A percentile compares a stretch with the other conserved stretches of the same genome.
These are phyloP conservation scores for Pontoporia blainvillei DNA, from an alignment of 2,113 vertebrate species.

Conservation along the genomic window DNA sequence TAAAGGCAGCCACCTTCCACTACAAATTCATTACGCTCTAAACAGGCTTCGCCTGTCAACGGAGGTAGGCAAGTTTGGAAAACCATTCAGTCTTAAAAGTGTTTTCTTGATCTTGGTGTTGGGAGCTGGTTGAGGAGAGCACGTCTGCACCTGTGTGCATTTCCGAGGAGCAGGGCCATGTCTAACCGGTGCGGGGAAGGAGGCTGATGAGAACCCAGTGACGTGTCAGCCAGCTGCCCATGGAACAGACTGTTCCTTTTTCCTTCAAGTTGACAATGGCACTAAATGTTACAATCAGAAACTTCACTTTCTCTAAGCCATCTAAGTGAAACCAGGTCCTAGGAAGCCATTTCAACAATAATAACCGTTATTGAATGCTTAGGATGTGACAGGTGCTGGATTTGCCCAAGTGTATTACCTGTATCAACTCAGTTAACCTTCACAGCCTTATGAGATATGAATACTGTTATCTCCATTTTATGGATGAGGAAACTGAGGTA, in stretches of 20 bases:
- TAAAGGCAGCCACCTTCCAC: background rate
- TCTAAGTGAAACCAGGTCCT: background rate
- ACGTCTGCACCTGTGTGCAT: background rate
- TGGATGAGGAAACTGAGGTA: background rate
- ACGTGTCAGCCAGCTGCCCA: background rate
- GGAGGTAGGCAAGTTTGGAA: background rate
- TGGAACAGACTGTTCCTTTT: background rate
- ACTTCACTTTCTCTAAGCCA: background rate
- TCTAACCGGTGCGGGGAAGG: background rate
- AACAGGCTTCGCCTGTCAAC: background rate
- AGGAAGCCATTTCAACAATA: background rate
- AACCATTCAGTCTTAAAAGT: background rate
- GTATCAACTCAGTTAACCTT: background rate
- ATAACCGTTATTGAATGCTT: background rate
- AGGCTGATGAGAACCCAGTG: background rate
- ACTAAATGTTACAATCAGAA: background rate
- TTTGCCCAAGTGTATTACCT: background rate
- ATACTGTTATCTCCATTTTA: background rate
- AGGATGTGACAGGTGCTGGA: background rate
- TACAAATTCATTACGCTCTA: background rate
- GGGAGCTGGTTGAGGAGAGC: background rate
- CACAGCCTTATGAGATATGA: background rate
- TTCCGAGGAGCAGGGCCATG: background rate
- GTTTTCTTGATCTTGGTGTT: background rate
- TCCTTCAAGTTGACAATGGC: background rate